Base-by-base conservation (phyloP, 2,888 invertebrate species). In the Polyommatus icarus region DNA sequence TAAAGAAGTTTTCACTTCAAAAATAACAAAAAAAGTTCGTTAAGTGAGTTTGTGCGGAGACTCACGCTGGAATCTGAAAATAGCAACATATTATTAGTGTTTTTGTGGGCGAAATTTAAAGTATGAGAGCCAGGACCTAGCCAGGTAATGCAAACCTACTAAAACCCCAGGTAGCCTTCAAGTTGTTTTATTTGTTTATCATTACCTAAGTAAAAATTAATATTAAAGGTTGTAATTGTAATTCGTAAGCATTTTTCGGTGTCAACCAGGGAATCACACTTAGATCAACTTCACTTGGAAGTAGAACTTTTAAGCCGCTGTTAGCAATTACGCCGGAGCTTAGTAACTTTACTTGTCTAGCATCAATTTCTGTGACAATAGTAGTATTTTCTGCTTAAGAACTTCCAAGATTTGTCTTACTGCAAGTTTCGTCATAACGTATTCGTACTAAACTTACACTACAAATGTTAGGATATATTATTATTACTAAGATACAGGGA, bases 341-440 rank as follows among this genome's bases (percentile, higher is more conserved):
- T 72, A 40, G n/a, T 18, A 72, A 71, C 71, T 71, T 71, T 36
- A 71, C 71, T 71, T 71, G 72, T 72, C 72, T 72, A 72, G 72
- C 40, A 40, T 40, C 72, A 72, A 40, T 40, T 72, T 72, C 20
- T 40, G 40, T 71, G 71, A 71, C 71, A 71, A 36, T n/a, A 71
- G 20, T 72, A 72, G 72, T 73, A 73, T 73, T 73, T 73, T 50
- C 50, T 73, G 73, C 50, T 46, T 15, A 73, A 72, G n/a, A 46
- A 72, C 40, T 72, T 72, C 40, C 20, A n/a, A 50, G 73, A n/a
- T 50, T 73, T 73, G 73, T 73, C 50, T 50, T n/a, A 29, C 10
- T 24, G 40, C 15, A 73, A 73, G 73, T 73, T 73, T 73, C 20
- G 50, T 73, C 40, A 15, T 15, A 73, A 50, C n/a, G n/a, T 73